Evolutionary conservation across 2,113 vertebrate genomes (phyloP), one percentile per base, ranked within the genome.

Genomic region (Toxotes chatareus): DNA sequence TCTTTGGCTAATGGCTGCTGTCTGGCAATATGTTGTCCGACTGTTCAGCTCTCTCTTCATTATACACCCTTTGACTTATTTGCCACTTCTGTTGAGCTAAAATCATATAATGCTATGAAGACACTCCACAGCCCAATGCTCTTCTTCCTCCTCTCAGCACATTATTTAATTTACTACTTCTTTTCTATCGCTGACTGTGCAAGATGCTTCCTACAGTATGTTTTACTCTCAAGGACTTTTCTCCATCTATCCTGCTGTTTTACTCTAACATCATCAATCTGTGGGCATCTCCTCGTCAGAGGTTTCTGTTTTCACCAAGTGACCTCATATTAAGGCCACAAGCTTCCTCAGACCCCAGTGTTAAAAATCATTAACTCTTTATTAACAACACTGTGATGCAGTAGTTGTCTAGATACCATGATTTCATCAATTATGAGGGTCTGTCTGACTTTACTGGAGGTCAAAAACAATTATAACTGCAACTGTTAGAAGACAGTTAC

Each of bases 11-110:
- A 92, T 89, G 89, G 89, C 73, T 74, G 75, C 79, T 89, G 89
- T 92, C 89, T 93, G 57, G 84, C 82, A 89, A 91, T 89, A 92
- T 93, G 89, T 88, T 90, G 73, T 74, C 88, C 71, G 44, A 91
- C 89, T 60, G 80, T 66, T 91, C 82, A 69, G 82, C 74, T 90
- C 82, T 64, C 84, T 90, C 88, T 88, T 92, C 88, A 86, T 89
- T 84, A 86, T 61, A 74, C 73, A 72, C 79, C 46, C 76, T 81
- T 82, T 79, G 80, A 91, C 82, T 90, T 89, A 38, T 89, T 79
- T 70, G 60, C 75, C 63, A 70, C 65, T 78, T 88, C 34, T 82
- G 7, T 76, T 83, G 57, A 87, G 80, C 60, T 81, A 27, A 79
- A 89, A 72, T 86, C 73, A 82, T 86, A 73, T 61, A 74, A 86